Conservation (phyloP, 2,888 invertebrate genomes). For the Drosophila leonis region DNA sequence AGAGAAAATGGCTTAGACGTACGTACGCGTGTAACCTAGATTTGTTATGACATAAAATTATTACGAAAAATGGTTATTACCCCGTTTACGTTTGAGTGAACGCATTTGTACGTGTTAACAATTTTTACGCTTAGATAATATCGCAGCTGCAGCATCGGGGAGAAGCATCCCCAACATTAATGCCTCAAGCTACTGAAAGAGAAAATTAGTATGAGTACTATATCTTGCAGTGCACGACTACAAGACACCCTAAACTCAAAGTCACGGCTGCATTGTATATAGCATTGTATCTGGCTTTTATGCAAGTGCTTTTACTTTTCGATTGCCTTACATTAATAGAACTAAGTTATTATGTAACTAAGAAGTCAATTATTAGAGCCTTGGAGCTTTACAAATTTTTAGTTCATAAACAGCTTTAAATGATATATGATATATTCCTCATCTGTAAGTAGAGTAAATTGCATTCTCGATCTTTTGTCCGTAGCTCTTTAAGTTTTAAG, state of each 20-base stretch:
- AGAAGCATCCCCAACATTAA: slow-evolving; percentile 23
- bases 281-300: too few species aligned
- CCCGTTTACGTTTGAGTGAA: slow-evolving; percentile 84
- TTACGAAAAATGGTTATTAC: slow-evolving; percentile 83
- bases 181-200: slow-evolving; percentile 33
- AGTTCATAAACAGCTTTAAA: too few species aligned
- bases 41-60: slow-evolving; percentile 83
- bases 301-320: too few species aligned
- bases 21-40: slow-evolving; percentile 73
- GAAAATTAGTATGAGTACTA: slow-evolving; percentile 1
- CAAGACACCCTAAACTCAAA: not conserved
- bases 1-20: slow-evolving; percentile 18
- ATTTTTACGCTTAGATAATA: slow-evolving; percentile 83
- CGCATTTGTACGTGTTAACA: slow-evolving; percentile 84
- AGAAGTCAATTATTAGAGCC: too few species aligned
- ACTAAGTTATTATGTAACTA: too few species aligned
- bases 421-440: too few species aligned
- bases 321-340: too few species aligned
- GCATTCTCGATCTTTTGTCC: too few species aligned
- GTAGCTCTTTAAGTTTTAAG: too few species aligned
- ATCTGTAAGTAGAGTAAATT: too few species aligned
- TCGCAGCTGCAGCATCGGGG: slow-evolving; percentile 55
- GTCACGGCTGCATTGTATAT: not conserved
- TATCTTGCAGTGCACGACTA: not conserved
- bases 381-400: too few species aligned